A percentile compares a stretch with the other conserved stretches of the same genome.
Conservation (phyloP, 2,888 invertebrate species). For the Eueremaeus valkanovi region DNA sequence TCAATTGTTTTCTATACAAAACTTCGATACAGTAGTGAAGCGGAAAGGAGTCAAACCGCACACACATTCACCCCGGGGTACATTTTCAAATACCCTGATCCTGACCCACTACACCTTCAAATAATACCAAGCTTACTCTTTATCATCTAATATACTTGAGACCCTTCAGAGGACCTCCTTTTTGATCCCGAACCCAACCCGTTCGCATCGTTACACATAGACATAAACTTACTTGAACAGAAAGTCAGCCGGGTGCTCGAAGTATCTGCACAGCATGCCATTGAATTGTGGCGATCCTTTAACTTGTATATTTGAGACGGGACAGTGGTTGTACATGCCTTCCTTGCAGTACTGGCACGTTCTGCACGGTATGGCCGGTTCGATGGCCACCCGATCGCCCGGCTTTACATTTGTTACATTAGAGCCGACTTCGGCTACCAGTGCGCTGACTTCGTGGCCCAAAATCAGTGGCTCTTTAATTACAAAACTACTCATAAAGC, state of each 20-base stretch:
- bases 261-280: constrained; percentile 80
- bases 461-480: constrained; percentile 39
- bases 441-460: constrained; percentile 42
- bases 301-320: constrained; percentile 5
- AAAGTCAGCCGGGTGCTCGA: constrained; percentile 69
- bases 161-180: too few relatives aligned
- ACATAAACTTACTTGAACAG: constrained; percentile 55
- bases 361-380: constrained; percentile 40
- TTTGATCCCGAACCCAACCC: neutral
- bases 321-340: constrained; percentile 42
- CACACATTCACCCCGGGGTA: too few relatives aligned
- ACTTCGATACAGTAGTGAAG: neutral
- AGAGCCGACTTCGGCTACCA: constrained; percentile 40
- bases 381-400: constrained; percentile 43
- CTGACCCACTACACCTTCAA: too few relatives aligned
- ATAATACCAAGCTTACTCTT: too few relatives aligned
- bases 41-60: too few relatives aligned
- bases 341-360: constrained; percentile 38
- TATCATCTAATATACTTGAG: too few relatives aligned
- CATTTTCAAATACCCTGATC: too few relatives aligned
- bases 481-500: constrained; percentile 40
- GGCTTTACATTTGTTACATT: constrained; percentile 39
- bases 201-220: neutral
- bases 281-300: constrained; percentile 68
- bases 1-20: neutral